These are phyloP conservation scores for Coptotermes formosanus DNA, from an alignment of 1,140 invertebrate genomes.

Conservation along the genomic window DNA sequence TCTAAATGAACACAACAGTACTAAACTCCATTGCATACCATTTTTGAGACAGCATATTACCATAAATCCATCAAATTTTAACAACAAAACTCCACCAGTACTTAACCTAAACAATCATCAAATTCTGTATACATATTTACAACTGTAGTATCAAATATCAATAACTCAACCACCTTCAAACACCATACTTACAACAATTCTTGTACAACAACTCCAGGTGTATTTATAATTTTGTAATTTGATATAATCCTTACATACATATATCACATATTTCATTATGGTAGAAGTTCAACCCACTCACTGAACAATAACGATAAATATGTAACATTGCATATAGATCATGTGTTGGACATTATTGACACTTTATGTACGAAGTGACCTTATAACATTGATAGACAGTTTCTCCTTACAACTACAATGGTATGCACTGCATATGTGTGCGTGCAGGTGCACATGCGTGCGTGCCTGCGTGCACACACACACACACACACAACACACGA, in stretches of 20 bases:
- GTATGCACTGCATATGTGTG: no score
- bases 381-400: neutral
- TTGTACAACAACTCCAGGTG: neutral
- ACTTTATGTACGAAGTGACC: neutral
- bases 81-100: neutral
- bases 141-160: slow-evolving; percentile 5
- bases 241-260: neutral
- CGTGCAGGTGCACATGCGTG: no score
- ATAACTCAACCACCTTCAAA: neutral
- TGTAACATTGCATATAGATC: neutral
- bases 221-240: neutral
- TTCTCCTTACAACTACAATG: no score
- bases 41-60: neutral
- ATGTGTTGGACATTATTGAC: neutral
- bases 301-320: neutral
- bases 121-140: neutral
- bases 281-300: neutral
- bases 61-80: neutral
- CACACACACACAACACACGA: no score
- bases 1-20: no score
- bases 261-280: neutral
- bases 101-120: neutral
- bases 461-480: no score
- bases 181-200: neutral
- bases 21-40: no score